These are phyloP conservation scores for Pseudomugil tenellus DNA, from an alignment of 2,797 vertebrate genomes.

Conservation along the genomic window DNA sequence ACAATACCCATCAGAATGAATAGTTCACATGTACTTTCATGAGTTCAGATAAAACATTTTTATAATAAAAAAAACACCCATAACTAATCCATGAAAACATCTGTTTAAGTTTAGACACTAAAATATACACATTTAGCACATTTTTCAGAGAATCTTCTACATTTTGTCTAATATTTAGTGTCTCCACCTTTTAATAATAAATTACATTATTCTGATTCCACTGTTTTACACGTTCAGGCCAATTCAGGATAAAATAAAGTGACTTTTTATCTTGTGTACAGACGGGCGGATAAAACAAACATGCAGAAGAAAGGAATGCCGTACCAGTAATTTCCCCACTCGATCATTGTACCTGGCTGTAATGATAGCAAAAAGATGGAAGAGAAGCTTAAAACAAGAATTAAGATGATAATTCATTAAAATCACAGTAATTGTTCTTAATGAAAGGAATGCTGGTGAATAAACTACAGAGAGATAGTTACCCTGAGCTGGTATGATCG, in stretches of 20 bases:
- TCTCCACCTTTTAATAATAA: neutral
- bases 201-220: neutral
- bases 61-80: neutral
- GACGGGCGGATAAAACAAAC: neutral
- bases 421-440: neutral
- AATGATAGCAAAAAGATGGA: constrained; percentile 14
- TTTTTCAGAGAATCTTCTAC: neutral
- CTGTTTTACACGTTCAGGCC: neutral
- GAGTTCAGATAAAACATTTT: neutral
- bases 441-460: neutral
- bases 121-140: neutral
- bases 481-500: constrained; percentile 94
- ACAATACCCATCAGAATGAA: no score
- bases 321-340: constrained; percentile 99
- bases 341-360: constrained; percentile 98
- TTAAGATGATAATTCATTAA: neutral
- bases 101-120: neutral
- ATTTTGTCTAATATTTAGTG: neutral
- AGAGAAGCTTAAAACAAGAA: constrained; percentile 9
- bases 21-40: neutral
- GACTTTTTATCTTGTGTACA: neutral
- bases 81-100: neutral
- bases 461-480: constrained; percentile 4
- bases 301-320: constrained; percentile 21
- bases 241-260: neutral